Percentiles rank a stretch among this genome's conserved stretches.
phyloP scores from a whole-genome alignment of 2,888 invertebrate species.

The Alentia gelatinosa region DNA sequence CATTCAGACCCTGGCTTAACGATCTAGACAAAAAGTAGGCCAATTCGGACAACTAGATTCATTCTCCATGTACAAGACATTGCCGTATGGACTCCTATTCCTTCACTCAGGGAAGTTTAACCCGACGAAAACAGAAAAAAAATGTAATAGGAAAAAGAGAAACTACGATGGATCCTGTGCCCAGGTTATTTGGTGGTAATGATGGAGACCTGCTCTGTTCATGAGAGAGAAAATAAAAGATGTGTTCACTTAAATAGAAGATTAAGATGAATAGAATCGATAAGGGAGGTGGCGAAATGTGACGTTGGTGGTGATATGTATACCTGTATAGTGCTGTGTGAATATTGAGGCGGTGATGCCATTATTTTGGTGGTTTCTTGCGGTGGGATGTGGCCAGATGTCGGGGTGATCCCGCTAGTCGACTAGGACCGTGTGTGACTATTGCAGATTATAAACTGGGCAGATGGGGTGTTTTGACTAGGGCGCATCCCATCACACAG shows the following conservation, averaged over 20 bases:
- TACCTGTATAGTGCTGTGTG: background rate
- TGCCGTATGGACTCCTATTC: conserved; percentile 16
- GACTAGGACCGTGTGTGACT: background rate
- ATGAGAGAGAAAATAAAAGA: background rate
- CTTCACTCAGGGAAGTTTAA: conserved; percentile 42
- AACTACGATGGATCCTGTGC: background rate
- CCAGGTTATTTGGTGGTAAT: background rate
- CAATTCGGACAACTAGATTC: background rate
- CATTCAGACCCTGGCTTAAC: background rate
- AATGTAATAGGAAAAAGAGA: background rate
- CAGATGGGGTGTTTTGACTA: background rate
- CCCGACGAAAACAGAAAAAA: background rate
- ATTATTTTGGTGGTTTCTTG: background rate
- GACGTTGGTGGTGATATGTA: background rate
- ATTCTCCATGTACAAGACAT: background rate
- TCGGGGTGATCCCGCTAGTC: background rate
- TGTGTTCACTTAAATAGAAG: background rate
- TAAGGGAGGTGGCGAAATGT: background rate
- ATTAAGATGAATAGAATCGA: background rate
- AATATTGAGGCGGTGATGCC: background rate
- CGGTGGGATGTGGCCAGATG: background rate
- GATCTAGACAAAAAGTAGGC: background rate
- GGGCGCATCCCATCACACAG: background rate
- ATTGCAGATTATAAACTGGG: background rate
- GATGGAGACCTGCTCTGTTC: background rate